Percentiles rank a stretch among this genome's conserved stretches.
Evolutionary conservation across 1,140 invertebrate species (phyloP).

Genomic region (Heliconius hermathena): DNA sequence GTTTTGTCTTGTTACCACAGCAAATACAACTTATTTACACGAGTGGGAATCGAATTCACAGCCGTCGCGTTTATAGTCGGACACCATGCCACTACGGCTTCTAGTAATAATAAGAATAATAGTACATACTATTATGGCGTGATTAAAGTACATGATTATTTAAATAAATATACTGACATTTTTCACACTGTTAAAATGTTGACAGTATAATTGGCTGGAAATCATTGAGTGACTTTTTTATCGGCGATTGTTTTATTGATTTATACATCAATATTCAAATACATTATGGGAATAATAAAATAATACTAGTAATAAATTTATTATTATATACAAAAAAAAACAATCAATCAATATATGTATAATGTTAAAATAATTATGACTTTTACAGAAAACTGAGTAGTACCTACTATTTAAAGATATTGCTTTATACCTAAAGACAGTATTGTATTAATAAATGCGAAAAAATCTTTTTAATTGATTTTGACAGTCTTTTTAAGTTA

Average conservation of each 20-base stretch:
- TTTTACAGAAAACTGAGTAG: neutral
- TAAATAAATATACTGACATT: neutral
- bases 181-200: neutral
- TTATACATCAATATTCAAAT: neutral
- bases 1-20: no score
- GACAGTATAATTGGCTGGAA: neutral
- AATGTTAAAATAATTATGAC: neutral
- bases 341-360: neutral
- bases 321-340: no score
- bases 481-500: no score
- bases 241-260: neutral
- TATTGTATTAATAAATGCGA: no score
- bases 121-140: no score
- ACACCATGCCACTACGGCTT: no score
- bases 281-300: neutral
- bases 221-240: neutral
- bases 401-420: neutral
- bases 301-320: neutral
- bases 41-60: no score
- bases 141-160: neutral
- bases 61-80: no score
- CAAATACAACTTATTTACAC: no score
- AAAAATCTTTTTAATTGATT: no score
- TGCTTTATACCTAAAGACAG: no score
- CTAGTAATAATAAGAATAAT: no score